Percentiles rank a stretch among this genome's conserved stretches.
phyloP scores from a whole-genome alignment of 1,140 invertebrate species.

The Tetramorium alpestre region DNA sequence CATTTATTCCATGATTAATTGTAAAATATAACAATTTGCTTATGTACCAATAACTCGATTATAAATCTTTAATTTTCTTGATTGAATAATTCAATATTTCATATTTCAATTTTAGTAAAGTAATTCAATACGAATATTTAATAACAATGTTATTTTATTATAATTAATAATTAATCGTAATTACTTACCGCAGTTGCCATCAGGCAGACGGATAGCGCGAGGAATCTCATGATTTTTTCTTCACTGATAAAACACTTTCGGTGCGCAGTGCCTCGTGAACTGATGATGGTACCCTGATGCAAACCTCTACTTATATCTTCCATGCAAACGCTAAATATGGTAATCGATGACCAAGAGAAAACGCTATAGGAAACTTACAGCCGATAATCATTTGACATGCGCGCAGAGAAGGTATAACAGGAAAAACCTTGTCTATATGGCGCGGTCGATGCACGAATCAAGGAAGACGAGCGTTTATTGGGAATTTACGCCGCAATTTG shows the following conservation, averaged over 20 bases:
- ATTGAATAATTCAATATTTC: not conserved
- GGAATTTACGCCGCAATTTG: not conserved
- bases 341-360: not conserved
- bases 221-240: not conserved
- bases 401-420: not conserved
- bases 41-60: not conserved
- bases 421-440: not conserved
- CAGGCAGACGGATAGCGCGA: not conserved
- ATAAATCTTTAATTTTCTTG: not conserved
- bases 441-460: not conserved
- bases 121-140: not conserved
- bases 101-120: not conserved
- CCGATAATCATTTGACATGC: not conserved
- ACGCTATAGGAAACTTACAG: not conserved
- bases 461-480: not conserved
- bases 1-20: not conserved
- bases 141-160: not conserved
- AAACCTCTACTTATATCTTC: slow-evolving; percentile 4
- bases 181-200: not conserved
- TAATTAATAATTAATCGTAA: not conserved
- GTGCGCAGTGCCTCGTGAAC: not conserved
- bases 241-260: not conserved
- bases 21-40: not conserved
- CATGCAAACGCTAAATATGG: not conserved
- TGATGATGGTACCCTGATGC: not conserved